Conservation (phyloP, 2,113 vertebrate genomes). For the Clarias macrocephalus region DNA sequence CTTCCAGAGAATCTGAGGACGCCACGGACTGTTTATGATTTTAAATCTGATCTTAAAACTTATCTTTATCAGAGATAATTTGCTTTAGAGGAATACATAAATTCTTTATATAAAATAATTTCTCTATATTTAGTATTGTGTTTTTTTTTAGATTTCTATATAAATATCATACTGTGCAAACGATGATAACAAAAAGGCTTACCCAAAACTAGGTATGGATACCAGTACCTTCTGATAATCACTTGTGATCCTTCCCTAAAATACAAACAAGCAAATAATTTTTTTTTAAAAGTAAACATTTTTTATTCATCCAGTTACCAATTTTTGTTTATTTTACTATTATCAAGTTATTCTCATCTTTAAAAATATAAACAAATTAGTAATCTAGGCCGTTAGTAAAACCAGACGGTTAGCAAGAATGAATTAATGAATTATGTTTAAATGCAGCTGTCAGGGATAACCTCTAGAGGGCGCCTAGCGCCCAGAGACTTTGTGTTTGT, state of each 20-base stretch:
- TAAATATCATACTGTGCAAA: neutral
- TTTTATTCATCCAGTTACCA: neutral
- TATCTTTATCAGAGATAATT: no score
- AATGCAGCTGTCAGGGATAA: no score
- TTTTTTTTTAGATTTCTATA: neutral
- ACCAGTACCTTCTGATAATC: constrained; percentile 45
- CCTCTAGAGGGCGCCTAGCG: no score
- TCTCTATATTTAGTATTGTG: neutral
- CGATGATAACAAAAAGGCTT: neutral
- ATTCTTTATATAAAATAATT: no score
- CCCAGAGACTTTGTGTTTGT: no score
- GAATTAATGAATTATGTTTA: neutral
- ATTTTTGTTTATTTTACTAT: neutral
- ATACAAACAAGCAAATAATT: neutral
- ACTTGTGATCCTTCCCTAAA: constrained; percentile 38
- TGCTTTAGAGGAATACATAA: no score
- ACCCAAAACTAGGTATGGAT: constrained; percentile 38
- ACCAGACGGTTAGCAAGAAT: neutral
- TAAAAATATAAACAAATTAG: neutral
- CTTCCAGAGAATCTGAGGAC: no score
- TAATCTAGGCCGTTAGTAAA: no score
- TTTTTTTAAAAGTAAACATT: no score
- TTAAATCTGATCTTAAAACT: no score
- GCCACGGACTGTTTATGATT: no score
- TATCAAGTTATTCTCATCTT: neutral